A percentile compares a stretch with the other conserved stretches of the same genome.
Evolutionary conservation across 2,797 vertebrate species (phyloP).

Genomic region (Sebastiscus albofasciatus): DNA sequence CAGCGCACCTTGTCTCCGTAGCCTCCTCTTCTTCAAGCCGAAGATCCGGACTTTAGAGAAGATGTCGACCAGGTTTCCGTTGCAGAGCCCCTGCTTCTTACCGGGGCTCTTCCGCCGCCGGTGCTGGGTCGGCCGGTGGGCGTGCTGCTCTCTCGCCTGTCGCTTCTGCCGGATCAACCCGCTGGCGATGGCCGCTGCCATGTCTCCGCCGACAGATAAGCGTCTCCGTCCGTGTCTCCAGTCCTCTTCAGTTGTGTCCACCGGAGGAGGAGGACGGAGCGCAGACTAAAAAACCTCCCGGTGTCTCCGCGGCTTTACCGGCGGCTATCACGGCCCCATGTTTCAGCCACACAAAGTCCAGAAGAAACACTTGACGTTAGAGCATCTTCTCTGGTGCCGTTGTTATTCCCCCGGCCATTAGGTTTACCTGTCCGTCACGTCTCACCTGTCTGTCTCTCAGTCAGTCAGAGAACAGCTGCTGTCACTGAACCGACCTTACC

Average conservation of each 20-base stretch:
- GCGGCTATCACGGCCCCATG: slow-evolving; percentile 66
- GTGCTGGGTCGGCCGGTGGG: slow-evolving; percentile 90
- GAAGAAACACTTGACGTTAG: slow-evolving; percentile 34
- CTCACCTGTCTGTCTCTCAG: slow-evolving; percentile 61
- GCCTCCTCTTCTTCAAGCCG: slow-evolving; percentile 93
- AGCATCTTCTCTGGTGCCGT: slow-evolving; percentile 23
- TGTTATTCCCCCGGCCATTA: slow-evolving; percentile 31
- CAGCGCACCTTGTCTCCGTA: slow-evolving; percentile 93
- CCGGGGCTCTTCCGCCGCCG: slow-evolving; percentile 94
- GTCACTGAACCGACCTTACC: slow-evolving; percentile 39
- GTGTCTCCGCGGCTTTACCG: slow-evolving; percentile 33
- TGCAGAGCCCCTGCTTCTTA: slow-evolving; percentile 93
- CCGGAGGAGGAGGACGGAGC: slow-evolving; percentile 63
- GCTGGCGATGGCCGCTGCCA: slow-evolving; percentile 96
- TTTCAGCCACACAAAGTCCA: slow-evolving; percentile 44
- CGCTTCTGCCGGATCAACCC: slow-evolving; percentile 97
- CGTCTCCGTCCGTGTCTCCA: slow-evolving; percentile 67
- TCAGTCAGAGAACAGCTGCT: slow-evolving; percentile 39
- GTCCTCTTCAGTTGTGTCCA: slow-evolving; percentile 62
- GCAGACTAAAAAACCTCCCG: slow-evolving; percentile 60
- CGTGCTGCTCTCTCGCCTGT: slow-evolving; percentile 93
- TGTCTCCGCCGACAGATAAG: slow-evolving; percentile 76
- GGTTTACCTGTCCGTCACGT: slow-evolving; percentile 76
- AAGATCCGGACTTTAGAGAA: slow-evolving; percentile 98
- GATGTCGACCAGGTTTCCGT: slow-evolving; percentile 95